phyloP scores from a whole-genome alignment of 2,888 invertebrate genomes.

The Teinopalpus imperialis region DNA sequence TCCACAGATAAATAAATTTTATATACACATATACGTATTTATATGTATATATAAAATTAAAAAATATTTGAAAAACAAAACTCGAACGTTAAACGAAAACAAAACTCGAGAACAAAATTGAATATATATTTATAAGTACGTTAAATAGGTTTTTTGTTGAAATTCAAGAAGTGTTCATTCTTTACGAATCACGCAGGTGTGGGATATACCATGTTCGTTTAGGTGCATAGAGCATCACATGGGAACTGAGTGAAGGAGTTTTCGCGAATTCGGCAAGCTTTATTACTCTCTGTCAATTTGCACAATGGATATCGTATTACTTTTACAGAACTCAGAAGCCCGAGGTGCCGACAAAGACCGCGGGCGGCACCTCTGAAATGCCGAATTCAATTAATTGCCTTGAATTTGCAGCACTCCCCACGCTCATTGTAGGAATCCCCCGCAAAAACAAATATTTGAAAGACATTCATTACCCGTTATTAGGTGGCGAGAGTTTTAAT shows the following conservation, averaged over 20 bases:
- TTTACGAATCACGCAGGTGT: slow-evolving; percentile 47
- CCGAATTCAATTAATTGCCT: slow-evolving; percentile 81
- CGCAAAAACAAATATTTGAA: slow-evolving; percentile 78
- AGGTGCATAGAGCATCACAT: slow-evolving; percentile 38
- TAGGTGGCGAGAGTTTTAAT: slow-evolving; percentile 60
- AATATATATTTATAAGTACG: slow-evolving; percentile 23
- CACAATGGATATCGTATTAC: slow-evolving; percentile 70
- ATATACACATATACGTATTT: no score
- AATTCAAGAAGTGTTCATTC: slow-evolving; percentile 42
- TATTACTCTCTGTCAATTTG: slow-evolving; percentile 36
- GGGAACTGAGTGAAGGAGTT: slow-evolving; percentile 51
- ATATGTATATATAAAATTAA: background rate
- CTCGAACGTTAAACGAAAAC: slow-evolving; percentile 4
- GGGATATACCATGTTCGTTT: slow-evolving; percentile 28
- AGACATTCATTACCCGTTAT: slow-evolving; percentile 74
- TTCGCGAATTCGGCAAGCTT: slow-evolving; percentile 43
- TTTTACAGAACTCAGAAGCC: slow-evolving; percentile 33
- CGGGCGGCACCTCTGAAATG: slow-evolving; percentile 70
- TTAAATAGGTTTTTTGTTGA: slow-evolving; percentile 34
- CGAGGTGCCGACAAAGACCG: slow-evolving; percentile 70
- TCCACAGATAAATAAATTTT: background rate
- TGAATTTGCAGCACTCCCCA: slow-evolving; percentile 68
- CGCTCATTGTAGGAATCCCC: slow-evolving; percentile 66
- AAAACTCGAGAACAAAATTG: slow-evolving; percentile 23
- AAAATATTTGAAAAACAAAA: background rate